These are phyloP conservation scores for Thalassophryne amazonica DNA, from an alignment of 2,797 vertebrate species.

Conservation along the genomic window DNA sequence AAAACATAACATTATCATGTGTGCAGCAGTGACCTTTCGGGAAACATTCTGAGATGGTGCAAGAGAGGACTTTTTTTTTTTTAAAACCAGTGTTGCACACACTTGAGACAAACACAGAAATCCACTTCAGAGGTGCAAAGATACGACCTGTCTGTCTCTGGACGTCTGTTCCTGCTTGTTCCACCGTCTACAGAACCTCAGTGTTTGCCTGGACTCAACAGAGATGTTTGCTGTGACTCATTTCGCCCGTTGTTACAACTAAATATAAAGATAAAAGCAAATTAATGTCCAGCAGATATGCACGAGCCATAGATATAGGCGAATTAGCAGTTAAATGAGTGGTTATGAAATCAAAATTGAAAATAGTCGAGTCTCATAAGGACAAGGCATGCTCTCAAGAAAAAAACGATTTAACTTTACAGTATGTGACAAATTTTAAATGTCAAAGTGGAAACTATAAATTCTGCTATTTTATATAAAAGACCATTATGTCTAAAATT, in stretches of 20 bases:
- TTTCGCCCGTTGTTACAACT: neutral
- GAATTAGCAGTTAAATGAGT: no score
- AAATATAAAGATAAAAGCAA: no score
- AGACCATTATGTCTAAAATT: no score
- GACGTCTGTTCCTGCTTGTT: neutral
- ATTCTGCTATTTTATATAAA: no score
- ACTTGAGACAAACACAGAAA: slow-evolving; percentile 40
- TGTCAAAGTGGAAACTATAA: no score
- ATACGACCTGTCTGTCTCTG: neutral
- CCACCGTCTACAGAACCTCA: neutral
- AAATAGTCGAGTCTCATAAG: no score
- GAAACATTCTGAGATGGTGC: slow-evolving; percentile 11
- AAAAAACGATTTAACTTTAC: no score
- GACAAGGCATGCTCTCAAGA: no score
- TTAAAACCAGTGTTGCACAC: slow-evolving; percentile 3
- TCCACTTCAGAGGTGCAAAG: slow-evolving; percentile 38
- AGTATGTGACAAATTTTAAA: no score
- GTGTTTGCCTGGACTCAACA: neutral
- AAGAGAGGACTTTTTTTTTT: neutral
- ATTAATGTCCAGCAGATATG: no score
- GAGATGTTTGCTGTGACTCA: neutral
- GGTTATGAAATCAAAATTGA: no score
- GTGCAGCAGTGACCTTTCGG: slow-evolving; percentile 49
- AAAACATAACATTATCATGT: slow-evolving; percentile 16
- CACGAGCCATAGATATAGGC: no score